Conservation (phyloP, 2,113 vertebrate genomes). For the Diglossa brunneiventris region DNA sequence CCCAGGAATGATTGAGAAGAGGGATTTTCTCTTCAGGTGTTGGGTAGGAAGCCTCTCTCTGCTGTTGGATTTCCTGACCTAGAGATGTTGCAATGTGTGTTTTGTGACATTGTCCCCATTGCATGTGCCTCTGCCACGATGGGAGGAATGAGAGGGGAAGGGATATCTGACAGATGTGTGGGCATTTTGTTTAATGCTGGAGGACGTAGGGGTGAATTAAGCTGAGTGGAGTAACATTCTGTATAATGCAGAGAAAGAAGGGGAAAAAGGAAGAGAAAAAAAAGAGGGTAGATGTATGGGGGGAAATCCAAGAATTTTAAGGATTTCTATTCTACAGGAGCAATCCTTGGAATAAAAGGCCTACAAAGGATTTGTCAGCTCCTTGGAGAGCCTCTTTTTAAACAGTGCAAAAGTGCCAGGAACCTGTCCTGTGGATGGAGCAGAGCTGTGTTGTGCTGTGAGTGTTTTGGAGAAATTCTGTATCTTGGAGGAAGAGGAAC, state of each 20-base stretch:
- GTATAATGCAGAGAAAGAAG: not conserved
- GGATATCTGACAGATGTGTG: not conserved
- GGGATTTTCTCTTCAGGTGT: not conserved
- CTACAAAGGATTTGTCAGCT: not conserved
- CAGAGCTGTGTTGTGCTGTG: not conserved
- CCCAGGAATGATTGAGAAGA: not conserved
- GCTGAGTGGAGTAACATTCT: not conserved
- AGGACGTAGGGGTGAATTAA: not conserved
- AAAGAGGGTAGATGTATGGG: not conserved
- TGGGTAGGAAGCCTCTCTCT: not conserved
- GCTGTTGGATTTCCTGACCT: not conserved
- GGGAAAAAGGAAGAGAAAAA: not conserved
- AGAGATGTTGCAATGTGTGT: not conserved
- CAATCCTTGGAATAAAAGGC: not conserved
- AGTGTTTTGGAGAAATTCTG: conserved; percentile 59
- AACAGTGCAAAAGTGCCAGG: not conserved
- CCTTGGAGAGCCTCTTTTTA: not conserved
- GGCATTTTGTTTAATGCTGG: not conserved
- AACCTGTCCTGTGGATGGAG: not conserved
- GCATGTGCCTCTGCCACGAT: not conserved
- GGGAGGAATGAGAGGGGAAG: not conserved
- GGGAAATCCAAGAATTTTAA: not conserved
- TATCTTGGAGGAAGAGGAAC: conserved; percentile 42
- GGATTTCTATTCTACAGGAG: not conserved
- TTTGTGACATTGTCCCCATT: rapidly evolving